phyloP scores from a whole-genome alignment of 2,888 invertebrate species.

The Metopia argyrocephala region DNA sequence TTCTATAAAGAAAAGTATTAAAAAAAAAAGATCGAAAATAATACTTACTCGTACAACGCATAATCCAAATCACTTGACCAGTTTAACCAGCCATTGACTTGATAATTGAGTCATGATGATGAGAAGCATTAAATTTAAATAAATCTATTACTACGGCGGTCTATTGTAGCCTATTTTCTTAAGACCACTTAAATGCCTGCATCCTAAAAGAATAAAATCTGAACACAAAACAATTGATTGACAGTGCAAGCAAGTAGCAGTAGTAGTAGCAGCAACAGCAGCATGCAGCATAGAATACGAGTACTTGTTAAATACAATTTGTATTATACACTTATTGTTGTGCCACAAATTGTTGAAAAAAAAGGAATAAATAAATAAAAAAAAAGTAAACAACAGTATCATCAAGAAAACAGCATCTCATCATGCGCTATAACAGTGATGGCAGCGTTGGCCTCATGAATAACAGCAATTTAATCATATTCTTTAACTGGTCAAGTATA shows the following conservation, averaged over 20 bases:
- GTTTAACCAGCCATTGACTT: conserved; percentile 51
- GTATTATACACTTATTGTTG: conserved; percentile 38
- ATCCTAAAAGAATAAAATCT: neutral
- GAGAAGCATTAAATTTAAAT: conserved; percentile 55
- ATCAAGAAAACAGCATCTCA: conserved; percentile 25
- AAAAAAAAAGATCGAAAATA: neutral
- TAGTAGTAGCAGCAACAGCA: neutral
- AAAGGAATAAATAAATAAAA: neutral
- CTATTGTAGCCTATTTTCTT: neutral
- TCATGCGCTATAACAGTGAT: neutral
- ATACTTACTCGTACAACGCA: too few relatives aligned
- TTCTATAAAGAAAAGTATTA: neutral
- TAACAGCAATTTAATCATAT: conserved; percentile 25
- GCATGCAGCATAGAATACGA: too few relatives aligned
- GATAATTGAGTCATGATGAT: conserved; percentile 59
- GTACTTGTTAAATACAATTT: conserved; percentile 48
- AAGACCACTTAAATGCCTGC: neutral
- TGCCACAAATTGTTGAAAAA: conserved; percentile 24
- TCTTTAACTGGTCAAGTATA: conserved; percentile 1
- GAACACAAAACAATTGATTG: conserved; percentile 51
- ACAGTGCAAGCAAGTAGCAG: conserved; percentile 34
- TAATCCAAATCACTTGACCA: conserved; percentile 56
- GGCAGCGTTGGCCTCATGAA: conserved; percentile 13
- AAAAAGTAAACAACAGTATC: conserved; percentile 23
- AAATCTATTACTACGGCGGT: conserved; percentile 35